phyloP scores from a whole-genome alignment of 1,140 invertebrate species.

The Aethina tumida region DNA sequence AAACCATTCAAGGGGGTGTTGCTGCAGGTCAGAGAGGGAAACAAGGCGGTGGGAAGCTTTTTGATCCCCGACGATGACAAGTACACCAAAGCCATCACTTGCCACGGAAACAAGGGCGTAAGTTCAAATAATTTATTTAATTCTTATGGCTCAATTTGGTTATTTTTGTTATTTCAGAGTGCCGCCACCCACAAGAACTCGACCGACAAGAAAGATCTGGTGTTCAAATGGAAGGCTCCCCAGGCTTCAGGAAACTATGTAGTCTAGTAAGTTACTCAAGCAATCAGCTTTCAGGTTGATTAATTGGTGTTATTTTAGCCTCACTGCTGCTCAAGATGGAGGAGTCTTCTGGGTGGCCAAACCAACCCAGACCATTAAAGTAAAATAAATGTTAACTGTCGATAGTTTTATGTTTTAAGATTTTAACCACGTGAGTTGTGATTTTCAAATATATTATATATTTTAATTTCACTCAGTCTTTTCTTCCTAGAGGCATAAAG shows the following conservation, averaged over 20 bases:
- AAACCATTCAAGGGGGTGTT: conserved; percentile 37
- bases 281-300: background rate
- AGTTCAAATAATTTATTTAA: no score
- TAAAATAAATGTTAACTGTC: no score
- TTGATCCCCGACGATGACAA: conserved; percentile 25
- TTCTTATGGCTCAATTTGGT: conserved; percentile 1
- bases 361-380: conserved; percentile 26
- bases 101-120: conserved; percentile 25
- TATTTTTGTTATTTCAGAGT: conserved; percentile 26
- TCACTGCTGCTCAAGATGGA: conserved; percentile 36
- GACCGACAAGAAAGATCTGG: conserved; percentile 28
- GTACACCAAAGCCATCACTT: conserved; percentile 29
- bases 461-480: no score
- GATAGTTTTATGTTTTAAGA: no score
- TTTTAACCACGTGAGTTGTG: no score
- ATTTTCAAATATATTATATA: no score
- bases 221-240: conserved; percentile 34
- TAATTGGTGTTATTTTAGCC: conserved; percentile 25
- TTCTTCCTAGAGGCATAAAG: no score
- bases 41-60: conserved; percentile 35
- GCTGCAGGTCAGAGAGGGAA: conserved; percentile 33
- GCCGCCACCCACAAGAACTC: conserved; percentile 34
- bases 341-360: conserved; percentile 35
- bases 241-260: conserved; percentile 25
- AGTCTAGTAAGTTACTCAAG: conserved; percentile 27